Conservation (phyloP, 2,113 vertebrate genomes). For the Heliornis fulica region DNA sequence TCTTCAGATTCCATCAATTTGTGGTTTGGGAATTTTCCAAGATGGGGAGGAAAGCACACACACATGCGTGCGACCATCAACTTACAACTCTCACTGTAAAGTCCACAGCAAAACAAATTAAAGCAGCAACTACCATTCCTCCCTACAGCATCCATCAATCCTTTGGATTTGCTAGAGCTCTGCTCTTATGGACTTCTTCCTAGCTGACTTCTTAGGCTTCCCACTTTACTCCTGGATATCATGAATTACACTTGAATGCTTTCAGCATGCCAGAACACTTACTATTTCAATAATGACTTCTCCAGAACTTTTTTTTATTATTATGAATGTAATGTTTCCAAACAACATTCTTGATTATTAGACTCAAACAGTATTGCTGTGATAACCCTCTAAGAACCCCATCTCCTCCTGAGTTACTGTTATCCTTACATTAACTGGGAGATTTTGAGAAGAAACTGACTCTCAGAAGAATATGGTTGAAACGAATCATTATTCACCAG, state of each 20-base stretch:
- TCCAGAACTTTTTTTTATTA: constrained; percentile 36
- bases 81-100: background rate
- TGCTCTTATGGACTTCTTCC: constrained; percentile 38
- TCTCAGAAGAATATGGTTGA: constrained; percentile 18
- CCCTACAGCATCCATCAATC: background rate
- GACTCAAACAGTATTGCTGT: constrained; percentile 32
- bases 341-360: constrained; percentile 51
- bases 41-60: background rate
- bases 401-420: constrained; percentile 55
- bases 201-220: constrained; percentile 28
- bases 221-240: constrained; percentile 43
- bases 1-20: background rate
- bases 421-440: constrained; percentile 11
- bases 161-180: background rate
- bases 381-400: constrained; percentile 57
- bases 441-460: constrained; percentile 31
- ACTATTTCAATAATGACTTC: constrained; percentile 62
- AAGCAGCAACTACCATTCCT: background rate
- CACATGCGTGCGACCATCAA: background rate
- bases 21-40: background rate
- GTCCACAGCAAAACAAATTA: background rate
- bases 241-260: constrained; percentile 42
- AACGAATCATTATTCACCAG: background rate
- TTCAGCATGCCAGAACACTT: constrained; percentile 28
- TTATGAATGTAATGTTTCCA: constrained; percentile 53